These are phyloP conservation scores for Philypnodon macrostomus DNA, from an alignment of 2,797 vertebrate genomes.

Conservation along the genomic window DNA sequence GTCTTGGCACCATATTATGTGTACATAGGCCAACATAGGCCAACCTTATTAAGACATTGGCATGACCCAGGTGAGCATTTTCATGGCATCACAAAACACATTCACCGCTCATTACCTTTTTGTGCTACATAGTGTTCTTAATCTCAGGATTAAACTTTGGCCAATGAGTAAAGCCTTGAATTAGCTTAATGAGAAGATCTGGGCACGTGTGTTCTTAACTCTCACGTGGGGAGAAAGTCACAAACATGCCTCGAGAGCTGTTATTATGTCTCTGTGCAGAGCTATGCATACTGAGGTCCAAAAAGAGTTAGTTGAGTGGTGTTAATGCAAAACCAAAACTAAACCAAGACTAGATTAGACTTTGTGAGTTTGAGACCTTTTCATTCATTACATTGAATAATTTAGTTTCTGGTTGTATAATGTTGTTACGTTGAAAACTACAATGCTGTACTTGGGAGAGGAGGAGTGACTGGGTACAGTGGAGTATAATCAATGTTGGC, in stretches of 20 bases:
- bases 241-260: slow-evolving; percentile 13
- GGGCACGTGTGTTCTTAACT: slow-evolving; percentile 57
- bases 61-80: slow-evolving; percentile 23
- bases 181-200: slow-evolving; percentile 71
- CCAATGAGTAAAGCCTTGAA: slow-evolving; percentile 67
- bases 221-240: slow-evolving; percentile 64
- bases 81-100: slow-evolving; percentile 44
- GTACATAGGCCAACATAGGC: slow-evolving; percentile 20
- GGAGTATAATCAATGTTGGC: slow-evolving; percentile 7
- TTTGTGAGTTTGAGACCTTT: no score
- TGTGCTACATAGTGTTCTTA: slow-evolving; percentile 49
- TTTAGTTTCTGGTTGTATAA: no score
- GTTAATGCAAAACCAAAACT: no score
- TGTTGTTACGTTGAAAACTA: no score
- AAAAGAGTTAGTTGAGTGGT: no score
- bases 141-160: slow-evolving; percentile 54
- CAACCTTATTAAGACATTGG: slow-evolving; percentile 28
- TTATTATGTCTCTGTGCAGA: slow-evolving; percentile 13
- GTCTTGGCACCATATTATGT: slow-evolving; percentile 19
- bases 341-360: no score
- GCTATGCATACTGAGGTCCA: no score
- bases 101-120: slow-evolving; percentile 51
- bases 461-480: neutral
- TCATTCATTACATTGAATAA: neutral
- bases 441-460: no score